Base-by-base conservation (phyloP, 2,797 vertebrate genomes). In the Ctenopoma multispine region DNA sequence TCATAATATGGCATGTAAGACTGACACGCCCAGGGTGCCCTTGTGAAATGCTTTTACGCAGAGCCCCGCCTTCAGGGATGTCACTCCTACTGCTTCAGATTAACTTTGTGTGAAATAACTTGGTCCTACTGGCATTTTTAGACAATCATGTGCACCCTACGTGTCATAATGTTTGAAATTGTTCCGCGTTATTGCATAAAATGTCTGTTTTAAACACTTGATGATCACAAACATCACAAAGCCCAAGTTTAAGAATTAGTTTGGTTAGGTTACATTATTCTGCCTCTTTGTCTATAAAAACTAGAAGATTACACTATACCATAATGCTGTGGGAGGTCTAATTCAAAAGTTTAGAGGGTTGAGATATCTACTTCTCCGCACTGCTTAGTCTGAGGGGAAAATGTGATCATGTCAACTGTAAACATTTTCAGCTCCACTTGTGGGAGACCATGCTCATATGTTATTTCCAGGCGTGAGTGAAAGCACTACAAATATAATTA, bases 31-130 rank as follows among this genome's bases (percentile, higher is more conserved):
- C 70, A 46, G 23, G 18, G 65, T 66, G 70, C 24, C 57, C 75
- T 68, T 55, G 41, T 57, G 24, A 79, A 86, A 77, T 62, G n/a
- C 24, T 47, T 57, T 77, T 68, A 60, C 61, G 73, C 67, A 68
- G 50, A 73, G 54, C 23, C 14, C 23, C 3, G 15, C 48, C 46
- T 65, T 23, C 21, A 2, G 9, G 50, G n/a, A 79, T 50, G 63
- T 69, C 65, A 38, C 41, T 13, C 40, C 29, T 18, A 38, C 41
- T 13, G 44, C 29, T 18, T 80, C 12, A 48, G 4, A 76, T 67
- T 69, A 81, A 63, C 54, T 61, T 66, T 44, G 10, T n/a, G 38
- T 68, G 56, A 69, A 75, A 76, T 55, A 24, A 4, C 69, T 63
- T 15, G 27, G 23, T 75, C 38, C 13, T 11, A 0, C 34, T 27